These are phyloP conservation scores for Drosophila burlai DNA, from an alignment of 1,140 invertebrate genomes.

Conservation along the genomic window DNA sequence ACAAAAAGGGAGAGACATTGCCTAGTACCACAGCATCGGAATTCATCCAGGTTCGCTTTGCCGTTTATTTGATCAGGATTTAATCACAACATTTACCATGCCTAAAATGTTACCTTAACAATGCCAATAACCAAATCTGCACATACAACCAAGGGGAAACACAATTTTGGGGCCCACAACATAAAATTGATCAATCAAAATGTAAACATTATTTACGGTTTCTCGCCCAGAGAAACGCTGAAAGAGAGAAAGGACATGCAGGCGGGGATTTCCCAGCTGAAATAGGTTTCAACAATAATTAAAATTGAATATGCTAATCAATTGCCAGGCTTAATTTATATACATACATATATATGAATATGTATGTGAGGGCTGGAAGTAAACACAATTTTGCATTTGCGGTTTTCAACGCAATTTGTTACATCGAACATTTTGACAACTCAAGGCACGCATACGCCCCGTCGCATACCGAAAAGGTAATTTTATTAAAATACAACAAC, in stretches of 20 bases:
- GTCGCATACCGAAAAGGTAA: conserved; percentile 43
- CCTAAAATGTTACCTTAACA: conserved; percentile 10
- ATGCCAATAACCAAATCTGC: conserved; percentile 29
- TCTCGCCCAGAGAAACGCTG: conserved; percentile 35
- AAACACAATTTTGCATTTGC: conserved; percentile 64
- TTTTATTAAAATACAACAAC: conserved; percentile 57
- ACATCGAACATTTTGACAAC: conserved; percentile 46
- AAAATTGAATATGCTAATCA: conserved; percentile 69
- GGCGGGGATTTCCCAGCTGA: conserved; percentile 29
- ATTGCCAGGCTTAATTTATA: conserved; percentile 28
- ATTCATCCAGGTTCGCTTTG: not conserved
- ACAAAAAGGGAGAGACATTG: not conserved
- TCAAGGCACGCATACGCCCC: conserved; percentile 23
- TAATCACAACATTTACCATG: conserved; percentile 29
- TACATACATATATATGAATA: not conserved
- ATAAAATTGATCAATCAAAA: conserved; percentile 59
- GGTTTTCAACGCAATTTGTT: conserved; percentile 62
- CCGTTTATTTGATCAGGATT: conserved; percentile 14
- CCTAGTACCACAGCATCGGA: not conserved
- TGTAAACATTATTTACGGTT: conserved; percentile 61
- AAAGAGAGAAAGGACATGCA: conserved; percentile 7
- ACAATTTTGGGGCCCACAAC: conserved; percentile 40
- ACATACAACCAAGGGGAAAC: conserved; percentile 23
- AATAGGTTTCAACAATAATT: conserved; percentile 60
- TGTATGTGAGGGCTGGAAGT: conserved; percentile 18